A percentile compares a stretch with the other conserved stretches of the same genome.
These are phyloP conservation scores for Sterna hirundo DNA, from an alignment of 2,113 vertebrate genomes.

Conservation along the genomic window DNA sequence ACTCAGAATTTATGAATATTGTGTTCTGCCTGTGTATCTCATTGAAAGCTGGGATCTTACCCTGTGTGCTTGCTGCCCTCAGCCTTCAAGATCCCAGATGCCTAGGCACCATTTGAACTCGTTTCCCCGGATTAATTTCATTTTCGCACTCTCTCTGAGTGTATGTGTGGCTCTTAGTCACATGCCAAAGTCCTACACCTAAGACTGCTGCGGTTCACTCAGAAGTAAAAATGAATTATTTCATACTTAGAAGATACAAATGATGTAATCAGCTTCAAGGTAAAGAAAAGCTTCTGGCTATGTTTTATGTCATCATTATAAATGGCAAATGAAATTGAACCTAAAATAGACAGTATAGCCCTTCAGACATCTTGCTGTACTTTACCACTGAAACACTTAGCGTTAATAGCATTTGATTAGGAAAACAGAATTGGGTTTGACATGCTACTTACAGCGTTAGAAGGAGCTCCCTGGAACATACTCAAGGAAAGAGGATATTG, in stretches of 20 bases:
- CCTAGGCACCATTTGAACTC: background rate
- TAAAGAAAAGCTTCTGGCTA: background rate
- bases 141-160: background rate
- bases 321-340: background rate
- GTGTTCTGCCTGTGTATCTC: background rate
- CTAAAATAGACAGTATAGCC: background rate
- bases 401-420: background rate
- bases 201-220: background rate
- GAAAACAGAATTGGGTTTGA: background rate
- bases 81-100: background rate
- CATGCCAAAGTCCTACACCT: background rate
- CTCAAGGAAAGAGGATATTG: background rate
- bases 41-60: background rate
- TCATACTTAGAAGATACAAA: background rate
- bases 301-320: background rate
- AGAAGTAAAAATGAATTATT: background rate
- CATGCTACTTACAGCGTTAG: background rate
- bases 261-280: background rate
- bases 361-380: background rate
- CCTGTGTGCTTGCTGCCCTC: background rate
- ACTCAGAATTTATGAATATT: background rate
- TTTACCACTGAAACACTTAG: background rate
- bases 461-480: background rate
- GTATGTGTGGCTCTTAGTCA: background rate
- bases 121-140: background rate